A percentile compares a stretch with the other conserved stretches of the same genome.
phyloP scores from a whole-genome alignment of 2,888 invertebrate species.

The Marasmarcha lunaedactyla region DNA sequence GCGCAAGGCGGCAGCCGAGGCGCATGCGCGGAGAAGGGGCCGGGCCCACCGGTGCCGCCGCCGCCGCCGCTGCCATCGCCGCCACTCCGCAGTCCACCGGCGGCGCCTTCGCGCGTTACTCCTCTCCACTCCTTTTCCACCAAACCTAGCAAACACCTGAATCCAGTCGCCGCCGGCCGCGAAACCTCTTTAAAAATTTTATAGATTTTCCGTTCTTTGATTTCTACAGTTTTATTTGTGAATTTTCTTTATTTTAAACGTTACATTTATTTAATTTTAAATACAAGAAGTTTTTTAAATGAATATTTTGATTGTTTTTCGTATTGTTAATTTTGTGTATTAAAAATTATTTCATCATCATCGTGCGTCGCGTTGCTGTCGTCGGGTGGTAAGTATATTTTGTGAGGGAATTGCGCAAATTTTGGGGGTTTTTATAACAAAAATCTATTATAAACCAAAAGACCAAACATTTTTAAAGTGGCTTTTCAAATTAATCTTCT shows the following conservation, averaged over 20 bases:
- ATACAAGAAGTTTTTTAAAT: slow-evolving; percentile 17
- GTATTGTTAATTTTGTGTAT: slow-evolving; percentile 42
- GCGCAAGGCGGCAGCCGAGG: slow-evolving; percentile 35
- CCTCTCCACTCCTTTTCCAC: slow-evolving; percentile 25
- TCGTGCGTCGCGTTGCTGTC: slow-evolving; percentile 11
- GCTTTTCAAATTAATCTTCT: no score
- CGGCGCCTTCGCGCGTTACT: slow-evolving; percentile 50
- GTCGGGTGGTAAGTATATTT: slow-evolving; percentile 5
- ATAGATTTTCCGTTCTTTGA: slow-evolving; percentile 26
- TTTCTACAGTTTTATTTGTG: slow-evolving; percentile 29
- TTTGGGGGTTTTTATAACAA: no score
- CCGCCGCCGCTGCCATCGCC: slow-evolving; percentile 59
- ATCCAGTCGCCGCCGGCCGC: slow-evolving; percentile 41
- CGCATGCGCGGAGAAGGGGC: slow-evolving; percentile 66
- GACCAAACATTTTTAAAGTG: no score
- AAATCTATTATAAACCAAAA: no score
- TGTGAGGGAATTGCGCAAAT: no score
- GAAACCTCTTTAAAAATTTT: slow-evolving; percentile 12
- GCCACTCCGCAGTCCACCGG: slow-evolving; percentile 60
- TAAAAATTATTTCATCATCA: slow-evolving; percentile 18
- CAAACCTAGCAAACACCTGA: slow-evolving; percentile 6
- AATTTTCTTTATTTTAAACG: slow-evolving; percentile 12
- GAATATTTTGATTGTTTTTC: slow-evolving; percentile 32
- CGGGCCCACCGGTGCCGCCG: slow-evolving; percentile 50
- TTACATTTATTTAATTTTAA: slow-evolving; percentile 27